Percentiles rank a stretch among this genome's conserved stretches.
Conservation (phyloP, 2,113 vertebrate genomes). For the Hippocampus zosterae region DNA sequence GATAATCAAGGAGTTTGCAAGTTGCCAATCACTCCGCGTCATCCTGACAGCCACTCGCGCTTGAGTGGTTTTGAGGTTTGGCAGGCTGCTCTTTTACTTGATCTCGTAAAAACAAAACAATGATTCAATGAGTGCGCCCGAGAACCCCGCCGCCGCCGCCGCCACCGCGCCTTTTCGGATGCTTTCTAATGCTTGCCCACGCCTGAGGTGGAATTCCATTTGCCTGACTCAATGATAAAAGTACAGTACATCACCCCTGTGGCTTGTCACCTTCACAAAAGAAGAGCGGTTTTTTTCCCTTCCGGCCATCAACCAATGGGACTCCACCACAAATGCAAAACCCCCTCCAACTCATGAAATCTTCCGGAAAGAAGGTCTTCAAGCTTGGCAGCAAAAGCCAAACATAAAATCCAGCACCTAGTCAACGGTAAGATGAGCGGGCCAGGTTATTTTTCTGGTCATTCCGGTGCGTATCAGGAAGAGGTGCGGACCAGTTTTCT, state of each 20-base stretch:
- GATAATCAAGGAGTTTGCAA: slow-evolving; percentile 15
- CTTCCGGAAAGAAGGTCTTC: background rate
- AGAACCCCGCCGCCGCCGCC: background rate
- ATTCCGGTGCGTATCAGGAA: background rate
- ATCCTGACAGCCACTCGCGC: slow-evolving; percentile 19
- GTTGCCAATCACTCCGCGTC: slow-evolving; percentile 5
- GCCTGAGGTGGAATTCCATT: slow-evolving; percentile 45
- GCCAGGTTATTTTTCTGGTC: slow-evolving; percentile 18
- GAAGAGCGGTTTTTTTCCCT: no score
- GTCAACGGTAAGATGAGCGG: no score
- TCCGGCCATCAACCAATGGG: no score
- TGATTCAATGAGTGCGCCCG: slow-evolving; percentile 22
- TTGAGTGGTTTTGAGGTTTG: slow-evolving; percentile 19
- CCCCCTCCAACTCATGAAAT: no score
- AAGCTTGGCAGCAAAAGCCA: background rate
- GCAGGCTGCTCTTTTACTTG: slow-evolving; percentile 15
- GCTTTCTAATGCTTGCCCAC: slow-evolving; percentile 2
- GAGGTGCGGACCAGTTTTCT: background rate
- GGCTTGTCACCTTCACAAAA: no score
- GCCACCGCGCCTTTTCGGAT: background rate
- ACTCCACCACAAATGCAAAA: no score
- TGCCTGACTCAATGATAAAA: slow-evolving; percentile 4
- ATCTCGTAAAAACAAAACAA: slow-evolving; percentile 20
- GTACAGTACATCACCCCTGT: no score
- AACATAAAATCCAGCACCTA: no score